A percentile compares a stretch with the other conserved stretches of the same genome.
Conservation (phyloP, 2,888 invertebrate genomes). For the Physocephala rufipes region DNA sequence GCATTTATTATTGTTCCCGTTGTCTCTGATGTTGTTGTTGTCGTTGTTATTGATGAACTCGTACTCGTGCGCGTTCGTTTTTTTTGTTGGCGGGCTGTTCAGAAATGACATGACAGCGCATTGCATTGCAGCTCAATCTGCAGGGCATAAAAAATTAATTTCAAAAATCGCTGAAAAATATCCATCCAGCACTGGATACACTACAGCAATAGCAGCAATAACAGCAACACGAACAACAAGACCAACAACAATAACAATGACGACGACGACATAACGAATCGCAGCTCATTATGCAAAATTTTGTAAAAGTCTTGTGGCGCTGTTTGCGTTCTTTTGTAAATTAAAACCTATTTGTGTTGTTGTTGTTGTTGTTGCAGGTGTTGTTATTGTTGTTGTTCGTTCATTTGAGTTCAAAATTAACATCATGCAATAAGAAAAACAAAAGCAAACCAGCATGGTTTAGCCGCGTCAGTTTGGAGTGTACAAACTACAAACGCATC, state of each 20-base stretch:
- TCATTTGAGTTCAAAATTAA: constrained; percentile 20
- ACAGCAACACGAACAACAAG: constrained; percentile 11
- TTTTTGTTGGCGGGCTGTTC: not conserved
- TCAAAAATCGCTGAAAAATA: not conserved
- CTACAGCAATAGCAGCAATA: not conserved
- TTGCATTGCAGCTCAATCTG: not conserved
- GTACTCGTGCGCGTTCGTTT: not conserved
- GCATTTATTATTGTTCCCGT: too few relatives aligned
- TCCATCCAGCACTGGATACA: too few relatives aligned
- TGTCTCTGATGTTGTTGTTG: not conserved
- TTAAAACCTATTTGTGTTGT: constrained; percentile 20
- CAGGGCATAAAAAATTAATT: constrained; percentile 24
- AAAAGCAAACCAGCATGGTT: not conserved
- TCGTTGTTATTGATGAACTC: not conserved
- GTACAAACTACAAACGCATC: constrained; percentile 17
- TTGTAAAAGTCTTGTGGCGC: not conserved
- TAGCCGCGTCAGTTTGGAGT: not conserved
- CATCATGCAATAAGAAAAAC: constrained; percentile 2
- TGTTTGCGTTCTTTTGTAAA: constrained; percentile 24
- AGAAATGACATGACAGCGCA: constrained; percentile 13
- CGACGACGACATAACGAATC: constrained; percentile 20
- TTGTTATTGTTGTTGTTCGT: constrained; percentile 13
- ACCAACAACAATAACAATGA: constrained; percentile 2
- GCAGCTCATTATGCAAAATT: constrained; percentile 30
- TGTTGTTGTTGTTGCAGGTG: constrained; percentile 15